Percentiles rank a stretch among this genome's conserved stretches.
Conservation (phyloP, 2,888 invertebrate genomes). For the Polia nebulosa region DNA sequence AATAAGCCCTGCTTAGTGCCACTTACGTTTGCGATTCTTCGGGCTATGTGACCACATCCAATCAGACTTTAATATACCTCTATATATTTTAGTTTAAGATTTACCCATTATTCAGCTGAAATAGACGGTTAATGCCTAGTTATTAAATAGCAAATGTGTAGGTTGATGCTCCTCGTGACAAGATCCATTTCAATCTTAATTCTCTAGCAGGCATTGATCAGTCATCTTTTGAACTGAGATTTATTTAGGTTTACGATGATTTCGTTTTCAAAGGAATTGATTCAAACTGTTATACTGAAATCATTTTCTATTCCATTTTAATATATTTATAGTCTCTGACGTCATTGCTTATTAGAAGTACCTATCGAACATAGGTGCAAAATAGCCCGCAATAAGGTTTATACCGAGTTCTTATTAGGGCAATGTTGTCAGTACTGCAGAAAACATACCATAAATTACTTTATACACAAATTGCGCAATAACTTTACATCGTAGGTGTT, state of each 20-base stretch:
- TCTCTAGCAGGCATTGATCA: background rate
- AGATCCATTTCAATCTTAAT: background rate
- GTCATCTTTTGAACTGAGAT: background rate
- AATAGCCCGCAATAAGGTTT: slow-evolving; percentile 43
- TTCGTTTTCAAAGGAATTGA: background rate
- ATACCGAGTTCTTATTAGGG: slow-evolving; percentile 34
- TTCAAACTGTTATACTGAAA: background rate
- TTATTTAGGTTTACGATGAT: slow-evolving; percentile 16
- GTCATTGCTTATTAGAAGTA: slow-evolving; percentile 27
- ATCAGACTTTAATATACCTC: too few species aligned
- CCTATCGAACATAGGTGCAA: slow-evolving; percentile 46
- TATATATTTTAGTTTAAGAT: too few species aligned
- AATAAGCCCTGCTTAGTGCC: too few species aligned
- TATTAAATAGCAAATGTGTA: background rate
- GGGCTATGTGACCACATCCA: too few species aligned
- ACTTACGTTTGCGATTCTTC: too few species aligned
- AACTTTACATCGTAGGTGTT: slow-evolving; percentile 46
- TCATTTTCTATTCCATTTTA: background rate
- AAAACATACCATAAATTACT: slow-evolving; percentile 48
- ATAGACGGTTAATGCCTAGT: background rate
- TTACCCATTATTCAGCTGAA: background rate
- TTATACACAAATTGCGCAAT: slow-evolving; percentile 50
- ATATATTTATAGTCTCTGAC: slow-evolving; percentile 3
- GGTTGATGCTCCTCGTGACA: too few species aligned
- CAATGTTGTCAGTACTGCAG: slow-evolving; percentile 42